Evolutionary conservation across 2,113 vertebrate genomes (phyloP).

Genomic region (Dromiciops gliroides): DNA sequence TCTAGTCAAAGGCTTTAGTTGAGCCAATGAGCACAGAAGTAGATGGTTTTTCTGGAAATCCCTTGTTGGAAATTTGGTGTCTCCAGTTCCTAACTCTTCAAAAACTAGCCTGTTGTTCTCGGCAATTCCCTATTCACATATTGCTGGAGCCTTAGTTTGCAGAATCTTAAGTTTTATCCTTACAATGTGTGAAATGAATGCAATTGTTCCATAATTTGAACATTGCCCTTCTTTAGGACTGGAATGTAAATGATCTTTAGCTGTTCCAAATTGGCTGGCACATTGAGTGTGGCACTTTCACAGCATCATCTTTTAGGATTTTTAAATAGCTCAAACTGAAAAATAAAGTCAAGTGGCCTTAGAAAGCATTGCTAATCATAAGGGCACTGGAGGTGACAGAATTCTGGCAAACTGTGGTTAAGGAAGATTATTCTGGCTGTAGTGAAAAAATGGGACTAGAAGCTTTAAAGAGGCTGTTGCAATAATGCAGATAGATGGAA

Average conservation of each 20-base stretch:
- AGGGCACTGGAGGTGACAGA: not conserved
- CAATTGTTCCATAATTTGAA: not conserved
- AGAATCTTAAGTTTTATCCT: not conserved
- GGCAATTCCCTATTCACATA: not conserved
- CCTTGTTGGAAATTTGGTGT: not conserved
- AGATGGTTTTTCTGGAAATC: not conserved
- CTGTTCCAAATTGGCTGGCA: not conserved
- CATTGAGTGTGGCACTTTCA: not conserved
- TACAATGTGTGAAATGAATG: not conserved
- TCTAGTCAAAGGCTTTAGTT: not conserved
- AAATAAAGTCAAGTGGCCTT: not conserved
- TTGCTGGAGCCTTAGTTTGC: not conserved
- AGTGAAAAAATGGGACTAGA: not conserved
- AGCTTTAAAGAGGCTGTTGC: not conserved
- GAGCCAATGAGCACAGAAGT: not conserved
- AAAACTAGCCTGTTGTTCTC: not conserved
- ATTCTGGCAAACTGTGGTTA: not conserved
- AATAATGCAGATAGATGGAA: not conserved
- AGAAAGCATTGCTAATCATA: not conserved
- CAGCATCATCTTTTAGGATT: not conserved
- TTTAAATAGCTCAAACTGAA: not conserved
- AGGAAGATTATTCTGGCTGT: not conserved
- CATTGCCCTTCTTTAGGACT: not conserved
- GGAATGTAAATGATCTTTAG: not conserved
- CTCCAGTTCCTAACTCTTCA: not conserved